Evolutionary conservation across 1,140 invertebrate genomes (phyloP).

Genomic region (Apocrypta bakeri): DNA sequence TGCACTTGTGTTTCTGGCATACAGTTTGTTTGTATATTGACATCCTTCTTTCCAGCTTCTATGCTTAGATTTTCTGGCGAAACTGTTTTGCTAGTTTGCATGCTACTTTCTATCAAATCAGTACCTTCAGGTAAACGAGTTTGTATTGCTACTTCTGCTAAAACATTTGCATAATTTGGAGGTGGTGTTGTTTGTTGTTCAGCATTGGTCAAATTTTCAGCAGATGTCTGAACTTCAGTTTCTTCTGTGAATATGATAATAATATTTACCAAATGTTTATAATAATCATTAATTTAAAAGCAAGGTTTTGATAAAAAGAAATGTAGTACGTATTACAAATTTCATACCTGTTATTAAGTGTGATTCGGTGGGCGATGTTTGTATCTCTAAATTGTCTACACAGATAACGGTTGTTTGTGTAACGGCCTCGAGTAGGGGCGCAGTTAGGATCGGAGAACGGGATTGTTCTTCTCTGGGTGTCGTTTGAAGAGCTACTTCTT

Average conservation of each 20-base stretch:
- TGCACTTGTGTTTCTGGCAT: constrained; percentile 29
- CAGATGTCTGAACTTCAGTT: constrained; percentile 57
- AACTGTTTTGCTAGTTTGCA: constrained; percentile 54
- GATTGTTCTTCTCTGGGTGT: constrained; percentile 47
- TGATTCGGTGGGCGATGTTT: constrained; percentile 56
- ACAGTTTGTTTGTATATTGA: constrained; percentile 50
- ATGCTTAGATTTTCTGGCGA: constrained; percentile 45
- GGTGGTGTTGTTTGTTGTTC: constrained; percentile 61
- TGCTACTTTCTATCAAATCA: constrained; percentile 51
- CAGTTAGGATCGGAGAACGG: neutral
- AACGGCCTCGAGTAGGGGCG: constrained; percentile 21
- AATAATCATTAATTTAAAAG: too few species aligned
- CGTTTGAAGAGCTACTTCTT: constrained; percentile 63
- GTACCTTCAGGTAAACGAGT: constrained; percentile 55
- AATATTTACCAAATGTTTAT: neutral
- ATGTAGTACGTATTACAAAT: too few species aligned
- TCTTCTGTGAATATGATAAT: constrained; percentile 30
- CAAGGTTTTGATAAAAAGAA: too few species aligned
- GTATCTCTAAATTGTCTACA: constrained; percentile 56
- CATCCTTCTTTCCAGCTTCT: constrained; percentile 47
- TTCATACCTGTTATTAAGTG: constrained; percentile 39
- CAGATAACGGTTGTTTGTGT: constrained; percentile 51
- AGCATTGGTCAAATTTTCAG: constrained; percentile 51
- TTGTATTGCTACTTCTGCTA: constrained; percentile 61
- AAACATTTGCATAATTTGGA: constrained; percentile 17